Evolutionary conservation across 2,113 vertebrate species (phyloP).

Genomic region (Ciconia stormi): DNA sequence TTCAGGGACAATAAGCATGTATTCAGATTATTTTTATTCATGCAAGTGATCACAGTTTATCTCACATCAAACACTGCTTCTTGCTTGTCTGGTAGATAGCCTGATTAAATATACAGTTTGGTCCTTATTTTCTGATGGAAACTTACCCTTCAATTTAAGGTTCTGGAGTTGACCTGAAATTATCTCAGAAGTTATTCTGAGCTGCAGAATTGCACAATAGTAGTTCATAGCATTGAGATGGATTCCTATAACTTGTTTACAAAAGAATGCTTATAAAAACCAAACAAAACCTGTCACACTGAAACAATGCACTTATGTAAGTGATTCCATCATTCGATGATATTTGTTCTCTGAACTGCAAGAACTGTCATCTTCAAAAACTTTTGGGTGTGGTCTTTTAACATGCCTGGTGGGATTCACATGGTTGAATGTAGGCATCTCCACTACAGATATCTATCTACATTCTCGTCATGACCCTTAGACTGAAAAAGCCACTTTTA

Average conservation of each 20-base stretch:
- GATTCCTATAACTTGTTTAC: neutral
- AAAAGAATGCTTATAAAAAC: neutral
- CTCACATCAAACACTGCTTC: neutral
- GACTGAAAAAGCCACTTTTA: neutral
- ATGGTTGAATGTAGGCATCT: accelerated
- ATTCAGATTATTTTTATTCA: neutral
- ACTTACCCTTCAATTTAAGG: neutral
- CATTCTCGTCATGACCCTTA: neutral
- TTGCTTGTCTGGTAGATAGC: neutral
- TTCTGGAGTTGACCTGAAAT: neutral
- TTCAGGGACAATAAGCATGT: neutral
- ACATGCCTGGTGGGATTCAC: neutral
- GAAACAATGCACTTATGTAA: neutral
- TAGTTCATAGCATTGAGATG: neutral
- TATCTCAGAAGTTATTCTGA: neutral
- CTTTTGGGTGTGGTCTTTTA: neutral
- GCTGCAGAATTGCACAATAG: neutral
- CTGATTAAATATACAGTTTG: neutral
- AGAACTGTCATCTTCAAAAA: neutral
- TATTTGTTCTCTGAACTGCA: neutral
- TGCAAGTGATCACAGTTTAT: neutral
- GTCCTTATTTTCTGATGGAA: neutral
- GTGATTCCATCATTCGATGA: accelerated
- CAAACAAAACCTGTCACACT: accelerated
- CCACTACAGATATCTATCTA: neutral